These are phyloP conservation scores for Pachycephus smyrnensis DNA, from an alignment of 2,888 invertebrate genomes.

Conservation along the genomic window DNA sequence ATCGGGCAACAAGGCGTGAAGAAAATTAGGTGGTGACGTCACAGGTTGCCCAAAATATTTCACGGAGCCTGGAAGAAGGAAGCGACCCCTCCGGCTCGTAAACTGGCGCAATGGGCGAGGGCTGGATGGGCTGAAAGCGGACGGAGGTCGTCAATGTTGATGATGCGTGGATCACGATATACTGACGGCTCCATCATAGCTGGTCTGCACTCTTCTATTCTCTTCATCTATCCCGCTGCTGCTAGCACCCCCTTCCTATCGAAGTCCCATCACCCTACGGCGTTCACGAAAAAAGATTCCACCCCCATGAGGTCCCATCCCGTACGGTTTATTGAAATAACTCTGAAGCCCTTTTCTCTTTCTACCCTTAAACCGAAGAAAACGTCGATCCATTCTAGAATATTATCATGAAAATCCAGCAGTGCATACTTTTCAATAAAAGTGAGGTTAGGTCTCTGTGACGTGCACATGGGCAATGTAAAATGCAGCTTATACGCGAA, in stretches of 20 bases:
- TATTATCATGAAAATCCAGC: neutral
- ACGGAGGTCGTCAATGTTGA: constrained; percentile 65
- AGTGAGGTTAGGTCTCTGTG: neutral
- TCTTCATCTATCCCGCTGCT: constrained; percentile 14
- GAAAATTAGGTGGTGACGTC: constrained; percentile 60
- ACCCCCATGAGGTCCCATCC: constrained; percentile 36
- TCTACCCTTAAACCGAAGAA: neutral
- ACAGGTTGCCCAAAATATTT: constrained; percentile 29
- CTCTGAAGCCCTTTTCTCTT: constrained; percentile 16
- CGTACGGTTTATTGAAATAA: constrained; percentile 56
- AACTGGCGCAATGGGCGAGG: constrained; percentile 48
- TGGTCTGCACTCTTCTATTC: constrained; percentile 13
- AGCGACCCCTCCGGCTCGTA: constrained; percentile 51
- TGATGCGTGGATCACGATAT: constrained; percentile 65
- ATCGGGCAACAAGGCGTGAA: constrained; percentile 56
- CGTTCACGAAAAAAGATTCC: constrained; percentile 32
- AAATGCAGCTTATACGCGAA: neutral
- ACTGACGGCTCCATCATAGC: constrained; percentile 56
- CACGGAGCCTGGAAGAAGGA: constrained; percentile 34
- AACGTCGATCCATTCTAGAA: neutral
- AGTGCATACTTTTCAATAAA: neutral
- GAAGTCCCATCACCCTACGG: neutral
- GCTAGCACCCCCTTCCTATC: constrained; percentile 16
- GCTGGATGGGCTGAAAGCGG: constrained; percentile 47
- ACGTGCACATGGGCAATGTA: neutral